phyloP scores from a whole-genome alignment of 2,797 vertebrate species.

The Myioborus miniatus region DNA sequence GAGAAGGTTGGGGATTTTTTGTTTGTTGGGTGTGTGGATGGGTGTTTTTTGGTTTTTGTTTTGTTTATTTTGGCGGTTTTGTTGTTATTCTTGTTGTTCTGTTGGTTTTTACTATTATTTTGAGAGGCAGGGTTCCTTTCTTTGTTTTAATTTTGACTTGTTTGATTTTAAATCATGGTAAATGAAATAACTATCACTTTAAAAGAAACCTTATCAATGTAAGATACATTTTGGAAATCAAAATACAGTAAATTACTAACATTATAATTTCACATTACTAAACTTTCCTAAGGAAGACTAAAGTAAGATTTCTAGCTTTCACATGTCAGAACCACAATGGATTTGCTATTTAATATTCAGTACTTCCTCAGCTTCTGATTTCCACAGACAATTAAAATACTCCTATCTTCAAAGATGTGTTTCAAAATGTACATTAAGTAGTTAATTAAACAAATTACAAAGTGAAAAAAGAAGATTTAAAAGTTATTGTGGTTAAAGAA shows the following conservation, averaged over 20 bases:
- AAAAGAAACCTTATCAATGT: not conserved
- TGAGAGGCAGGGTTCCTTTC: rapidly evolving
- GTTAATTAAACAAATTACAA: not conserved
- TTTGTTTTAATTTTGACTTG: not conserved
- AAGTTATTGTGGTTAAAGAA: not conserved
- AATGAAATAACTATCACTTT: not conserved
- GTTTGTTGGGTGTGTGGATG: not conserved
- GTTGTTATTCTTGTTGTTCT: not conserved
- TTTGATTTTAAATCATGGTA: not conserved
- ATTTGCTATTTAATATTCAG: not conserved
- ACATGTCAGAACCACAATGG: not conserved
- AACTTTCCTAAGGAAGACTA: not conserved
- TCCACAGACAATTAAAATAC: not conserved
- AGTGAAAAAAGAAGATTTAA: not conserved
- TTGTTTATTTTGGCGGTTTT: not conserved
- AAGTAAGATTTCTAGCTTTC: not conserved
- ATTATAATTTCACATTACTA: not conserved
- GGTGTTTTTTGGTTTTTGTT: too few relatives aligned
- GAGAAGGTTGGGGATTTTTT: not conserved
- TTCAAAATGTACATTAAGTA: not conserved
- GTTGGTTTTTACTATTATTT: not conserved
- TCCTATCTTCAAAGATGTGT: not conserved
- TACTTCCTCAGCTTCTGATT: not conserved
- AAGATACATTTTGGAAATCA: not conserved
- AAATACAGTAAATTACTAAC: not conserved